Evolutionary conservation across 2,113 vertebrate genomes (phyloP).

Genomic region (Pangasianodon hypophthalmus): DNA sequence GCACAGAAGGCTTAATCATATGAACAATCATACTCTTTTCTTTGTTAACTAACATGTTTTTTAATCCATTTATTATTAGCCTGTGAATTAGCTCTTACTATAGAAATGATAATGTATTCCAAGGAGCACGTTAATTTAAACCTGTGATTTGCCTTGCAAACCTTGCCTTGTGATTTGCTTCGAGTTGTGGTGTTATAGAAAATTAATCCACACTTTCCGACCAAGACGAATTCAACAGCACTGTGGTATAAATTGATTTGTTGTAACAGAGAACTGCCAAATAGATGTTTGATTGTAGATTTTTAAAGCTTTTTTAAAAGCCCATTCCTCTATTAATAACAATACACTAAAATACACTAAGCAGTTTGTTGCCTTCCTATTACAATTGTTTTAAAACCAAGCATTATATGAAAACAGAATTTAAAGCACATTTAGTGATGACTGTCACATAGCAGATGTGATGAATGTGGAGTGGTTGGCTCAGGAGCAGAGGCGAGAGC

Average conservation of each 20-base stretch:
- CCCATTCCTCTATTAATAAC: conserved; percentile 1
- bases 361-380: conserved; percentile 8
- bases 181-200: not conserved
- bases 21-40: not conserved
- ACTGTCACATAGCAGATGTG: conserved; percentile 38
- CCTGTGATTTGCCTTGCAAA: not conserved
- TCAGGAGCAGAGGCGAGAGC: conserved; percentile 49
- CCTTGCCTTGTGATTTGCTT: too few relatives aligned
- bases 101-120: not conserved
- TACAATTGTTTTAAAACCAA: conserved; percentile 11
- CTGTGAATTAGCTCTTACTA: not conserved
- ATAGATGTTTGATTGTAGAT: not conserved
- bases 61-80: not conserved
- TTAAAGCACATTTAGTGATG: not conserved
- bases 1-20: not conserved
- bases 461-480: conserved; percentile 49
- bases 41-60: not conserved
- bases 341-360: conserved; percentile 28
- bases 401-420: not conserved
- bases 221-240: not conserved
- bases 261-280: not conserved
- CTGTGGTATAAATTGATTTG: not conserved
- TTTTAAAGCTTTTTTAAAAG: not conserved
- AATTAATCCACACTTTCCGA: not conserved
- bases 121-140: not conserved